Percentiles rank a stretch among this genome's conserved stretches.
Conservation (phyloP, 2,113 vertebrate genomes). For the Litocranius walleri region DNA sequence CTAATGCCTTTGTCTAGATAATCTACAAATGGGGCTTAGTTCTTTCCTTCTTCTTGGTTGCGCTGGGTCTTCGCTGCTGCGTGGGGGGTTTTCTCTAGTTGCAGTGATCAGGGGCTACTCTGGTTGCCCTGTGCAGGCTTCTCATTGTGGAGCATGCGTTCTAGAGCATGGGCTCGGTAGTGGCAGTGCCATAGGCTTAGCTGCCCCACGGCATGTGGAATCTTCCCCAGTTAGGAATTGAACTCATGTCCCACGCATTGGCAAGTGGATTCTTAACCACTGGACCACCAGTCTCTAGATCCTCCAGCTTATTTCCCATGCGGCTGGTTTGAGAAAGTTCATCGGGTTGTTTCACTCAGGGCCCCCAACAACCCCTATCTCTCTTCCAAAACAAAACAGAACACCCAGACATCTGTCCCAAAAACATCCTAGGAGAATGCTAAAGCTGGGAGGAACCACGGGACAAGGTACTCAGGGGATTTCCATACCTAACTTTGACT, state of each 20-base stretch:
- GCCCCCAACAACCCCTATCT: not conserved
- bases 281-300: not conserved
- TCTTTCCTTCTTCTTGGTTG: not conserved
- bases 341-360: fast-evolving
- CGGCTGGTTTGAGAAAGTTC: not conserved
- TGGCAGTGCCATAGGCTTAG: not conserved
- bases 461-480: no score
- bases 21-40: not conserved
- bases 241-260: not conserved
- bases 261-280: not conserved
- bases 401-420: not conserved
- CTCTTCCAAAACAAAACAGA: not conserved
- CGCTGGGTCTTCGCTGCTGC: not conserved
- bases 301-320: not conserved
- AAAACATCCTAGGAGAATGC: not conserved
- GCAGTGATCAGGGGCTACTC: not conserved
- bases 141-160: fast-evolving
- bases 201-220: not conserved
- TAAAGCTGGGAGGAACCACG: fast-evolving
- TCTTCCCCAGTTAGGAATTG: not conserved
- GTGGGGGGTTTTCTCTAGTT: not conserved
- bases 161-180: not conserved
- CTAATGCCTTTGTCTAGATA: not conserved
- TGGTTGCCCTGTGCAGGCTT: not conserved
- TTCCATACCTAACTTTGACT: not conserved